Base-by-base conservation (phyloP, 1,140 invertebrate genomes). In the Varroa destructor region DNA sequence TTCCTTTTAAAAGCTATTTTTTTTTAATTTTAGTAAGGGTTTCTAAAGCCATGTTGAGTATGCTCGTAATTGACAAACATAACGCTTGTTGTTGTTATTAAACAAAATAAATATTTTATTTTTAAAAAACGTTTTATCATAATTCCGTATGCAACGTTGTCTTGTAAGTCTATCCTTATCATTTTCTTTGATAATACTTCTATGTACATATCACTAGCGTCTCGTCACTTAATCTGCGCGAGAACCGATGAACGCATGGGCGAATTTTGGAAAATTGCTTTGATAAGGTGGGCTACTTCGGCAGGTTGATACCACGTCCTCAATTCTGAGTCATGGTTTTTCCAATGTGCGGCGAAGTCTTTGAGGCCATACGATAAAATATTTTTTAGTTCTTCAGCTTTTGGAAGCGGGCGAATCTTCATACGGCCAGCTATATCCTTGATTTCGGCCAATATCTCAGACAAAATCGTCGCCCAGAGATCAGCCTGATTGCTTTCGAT, bases 401-500 rank as follows among this genome's bases (percentile, higher is more conserved):
- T 67, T 14, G 40, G 61, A 12, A 67, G 46, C 10, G 40, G 40
- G 14, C 40, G 61, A 40, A 67, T 40, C 3, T 67, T 46, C 61
- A 67, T 46, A n/a, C 12, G 10, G 12, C 37, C 61, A 67, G 37
- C 61, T 1, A 67, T 67, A 14, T 67, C 61, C 37, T 8, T 37
- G 12, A 67, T 40, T 4, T 67, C 40, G 36, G 40, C 61, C 61
- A 67, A 12, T 36, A 67, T 67, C 2, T 67, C 46, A 40, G 61
- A 36, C 12, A 67, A 37, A 5, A 67, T 14, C 61, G 40, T 12
- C 14, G 61, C 61, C 61, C 61, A 67, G 46, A 12, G 61, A 8
- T 67, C 61, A 8, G 61, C 61, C 37, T 67, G 61, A n/a, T 67
- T 46, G 61, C 40, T 67, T 67, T 67, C 61, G 8, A 67, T 67